Evolutionary conservation across 2,888 invertebrate genomes (phyloP), one percentile per base, ranked within the genome.

Genomic region (Coremacera marginata): DNA sequence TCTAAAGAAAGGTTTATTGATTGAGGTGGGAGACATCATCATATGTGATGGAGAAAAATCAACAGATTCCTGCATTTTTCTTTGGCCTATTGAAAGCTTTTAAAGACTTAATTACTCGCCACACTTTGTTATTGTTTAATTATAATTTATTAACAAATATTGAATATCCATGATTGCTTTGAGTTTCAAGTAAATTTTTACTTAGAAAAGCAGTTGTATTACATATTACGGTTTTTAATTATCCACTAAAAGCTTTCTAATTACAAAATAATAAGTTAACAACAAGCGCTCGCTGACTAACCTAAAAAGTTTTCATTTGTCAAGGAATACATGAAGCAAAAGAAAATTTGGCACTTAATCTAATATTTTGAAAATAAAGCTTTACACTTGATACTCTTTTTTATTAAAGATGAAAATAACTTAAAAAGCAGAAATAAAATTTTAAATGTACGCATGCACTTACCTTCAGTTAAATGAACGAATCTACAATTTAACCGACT

Each of bases 401-500:
- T 31, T n/a, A 5, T 44, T 37, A 44, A 22, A 25, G 25, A 27
- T 44, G 5, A 22, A 14, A 19, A 63, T 2, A 68, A 68, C 34
- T 37, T 51, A 63, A 63, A 22, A 44, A 27, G 55, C n/a, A 77
- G 37, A 65, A 70, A 78, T 71, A 55, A 34, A 65, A 65, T 19
- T 34, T 72, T 82, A 86, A 84, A 82, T 82, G 84, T 86, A 83
- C 83, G 85, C 87, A 87, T 87, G 87, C 86, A 90, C 93, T 92
- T 91, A 97, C 97, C 97, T 94, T 97, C 96, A 93, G 95, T 94
- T 92, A 97, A 94, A 94, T 97, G 97, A 93, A 97, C 96, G 93
- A 96, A 97, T 94, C 96, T 96, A 95, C 97, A 97, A 94, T 96
- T 95, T 92, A 95, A 94, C 93, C 97, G 94, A 92, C 94, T 95